phyloP scores from a whole-genome alignment of 2,797 vertebrate genomes.

The Calcarius lapponicus region DNA sequence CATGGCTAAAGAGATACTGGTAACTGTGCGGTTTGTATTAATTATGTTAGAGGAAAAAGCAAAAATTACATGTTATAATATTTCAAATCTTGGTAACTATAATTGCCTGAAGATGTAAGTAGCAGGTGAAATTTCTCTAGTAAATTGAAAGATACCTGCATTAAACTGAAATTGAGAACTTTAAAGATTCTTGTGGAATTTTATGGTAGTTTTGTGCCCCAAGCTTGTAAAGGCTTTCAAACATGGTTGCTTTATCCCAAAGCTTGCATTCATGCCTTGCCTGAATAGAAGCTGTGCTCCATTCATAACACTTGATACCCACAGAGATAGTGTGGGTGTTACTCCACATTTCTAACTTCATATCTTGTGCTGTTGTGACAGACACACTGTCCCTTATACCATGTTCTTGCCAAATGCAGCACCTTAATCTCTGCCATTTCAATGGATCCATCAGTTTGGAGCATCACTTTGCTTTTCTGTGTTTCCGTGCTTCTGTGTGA shows the following conservation, averaged over 20 bases:
- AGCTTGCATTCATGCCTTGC: not conserved
- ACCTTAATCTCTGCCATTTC: not conserved
- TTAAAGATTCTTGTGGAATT: not conserved
- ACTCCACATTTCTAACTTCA: not conserved
- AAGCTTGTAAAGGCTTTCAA: not conserved
- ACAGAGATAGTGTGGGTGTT: not conserved
- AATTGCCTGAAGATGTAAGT: not conserved
- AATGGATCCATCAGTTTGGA: not conserved
- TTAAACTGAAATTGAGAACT: not conserved
- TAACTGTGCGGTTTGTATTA: not conserved
- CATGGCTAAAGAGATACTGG: not conserved
- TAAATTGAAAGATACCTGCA: not conserved
- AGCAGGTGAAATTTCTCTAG: not conserved
- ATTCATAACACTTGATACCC: not conserved
- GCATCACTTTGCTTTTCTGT: not conserved
- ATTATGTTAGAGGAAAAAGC: not conserved
- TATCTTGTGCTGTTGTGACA: not conserved
- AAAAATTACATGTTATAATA: not conserved
- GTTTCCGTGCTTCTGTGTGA: not conserved
- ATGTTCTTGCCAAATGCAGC: fast-evolving
- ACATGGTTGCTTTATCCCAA: not conserved
- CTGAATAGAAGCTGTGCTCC: not conserved
- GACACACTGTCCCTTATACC: not conserved
- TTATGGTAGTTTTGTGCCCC: not conserved
- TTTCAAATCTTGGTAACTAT: not conserved